Percentiles rank a stretch among this genome's conserved stretches.
Conservation (phyloP, 2,797 vertebrate genomes). For the Hoplostethus atlanticus region DNA sequence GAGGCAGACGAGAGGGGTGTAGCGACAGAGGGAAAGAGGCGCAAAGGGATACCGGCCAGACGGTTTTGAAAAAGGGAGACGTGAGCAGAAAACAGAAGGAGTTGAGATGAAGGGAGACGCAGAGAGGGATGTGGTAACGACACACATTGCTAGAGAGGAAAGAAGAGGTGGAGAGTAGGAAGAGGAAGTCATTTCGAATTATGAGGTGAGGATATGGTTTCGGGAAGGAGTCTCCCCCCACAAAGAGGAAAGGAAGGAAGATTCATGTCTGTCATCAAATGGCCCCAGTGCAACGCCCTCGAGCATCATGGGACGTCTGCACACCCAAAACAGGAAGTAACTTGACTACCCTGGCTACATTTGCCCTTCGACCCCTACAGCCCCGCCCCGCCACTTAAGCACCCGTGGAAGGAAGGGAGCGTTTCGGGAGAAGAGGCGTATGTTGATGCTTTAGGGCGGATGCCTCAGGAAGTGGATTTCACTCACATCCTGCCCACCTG, state of each 20-base stretch:
- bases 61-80: not conserved
- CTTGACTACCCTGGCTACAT: slow-evolving; percentile 40
- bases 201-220: not conserved
- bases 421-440: slow-evolving; percentile 30
- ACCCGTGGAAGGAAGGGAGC: slow-evolving; percentile 54
- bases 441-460: slow-evolving; percentile 39
- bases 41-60: slow-evolving; percentile 31
- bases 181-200: slow-evolving; percentile 47
- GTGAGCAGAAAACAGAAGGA: slow-evolving; percentile 8
- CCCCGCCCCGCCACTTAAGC: slow-evolving; percentile 12
- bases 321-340: slow-evolving; percentile 59
- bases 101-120: slow-evolving; percentile 31
- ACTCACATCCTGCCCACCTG: slow-evolving; percentile 76
- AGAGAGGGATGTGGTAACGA: slow-evolving; percentile 14
- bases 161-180: slow-evolving; percentile 6
- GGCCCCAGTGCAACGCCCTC: slow-evolving; percentile 12
- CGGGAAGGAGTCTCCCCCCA: not conserved
- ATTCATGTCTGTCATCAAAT: slow-evolving; percentile 29
- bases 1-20: slow-evolving; percentile 32
- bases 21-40: slow-evolving; percentile 26
- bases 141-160: not conserved
- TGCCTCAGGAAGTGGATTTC: slow-evolving; percentile 57
- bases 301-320: slow-evolving; percentile 28
- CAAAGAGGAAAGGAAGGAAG: slow-evolving; percentile 12
- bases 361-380: slow-evolving; percentile 39